Base-by-base conservation (phyloP, 2,888 invertebrate species). In the Melanchra persicariae region DNA sequence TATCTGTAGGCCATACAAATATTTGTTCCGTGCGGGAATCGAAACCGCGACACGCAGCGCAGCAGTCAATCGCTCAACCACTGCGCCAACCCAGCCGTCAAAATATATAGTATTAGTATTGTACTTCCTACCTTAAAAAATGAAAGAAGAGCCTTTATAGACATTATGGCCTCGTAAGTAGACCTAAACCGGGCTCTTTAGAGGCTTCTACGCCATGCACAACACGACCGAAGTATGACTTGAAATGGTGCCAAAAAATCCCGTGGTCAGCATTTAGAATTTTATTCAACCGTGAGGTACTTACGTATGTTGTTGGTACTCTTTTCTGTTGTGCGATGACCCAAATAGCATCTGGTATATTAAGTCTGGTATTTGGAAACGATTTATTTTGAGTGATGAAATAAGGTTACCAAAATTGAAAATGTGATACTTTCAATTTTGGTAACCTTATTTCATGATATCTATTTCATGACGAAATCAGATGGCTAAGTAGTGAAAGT, bases 221-320 rank as follows among this genome's bases (percentile, higher is more conserved):
- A 52, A 54, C 78, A 79, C 77, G 81, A 77, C 17, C 65, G 34
- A 22, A 66, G 51, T 62, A 77, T 77, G 65, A 63, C 62, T 79
- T 79, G 81, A 81, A 81, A 66, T 63, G 51, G 59, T 81, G 78
- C 78, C 78, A 79, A 81, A 79, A 78, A 81, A 81, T 71, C 77
- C 71, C 77, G 78, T 63, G 78, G 78, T 77, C 81, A 81, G 81
- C 81, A 66, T 79, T 79, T 71, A 63, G 78, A 67, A 66, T 71
- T 70, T 55, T 81, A 77, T 79, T 77, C 78, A 63, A 60, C 59
- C 71, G 22, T 57, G 51, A 66, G 47, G 54, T 66, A 76, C 70
- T 63, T 57, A 60, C 24, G 30, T 75, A 17, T 58, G 10, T 70
- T 57, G 61, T 57, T 77, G 51, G 45, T 60, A 57, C 26, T 26